Evolutionary conservation across 2,797 vertebrate genomes (phyloP).

Genomic region (Eidolon dupreanum): DNA sequence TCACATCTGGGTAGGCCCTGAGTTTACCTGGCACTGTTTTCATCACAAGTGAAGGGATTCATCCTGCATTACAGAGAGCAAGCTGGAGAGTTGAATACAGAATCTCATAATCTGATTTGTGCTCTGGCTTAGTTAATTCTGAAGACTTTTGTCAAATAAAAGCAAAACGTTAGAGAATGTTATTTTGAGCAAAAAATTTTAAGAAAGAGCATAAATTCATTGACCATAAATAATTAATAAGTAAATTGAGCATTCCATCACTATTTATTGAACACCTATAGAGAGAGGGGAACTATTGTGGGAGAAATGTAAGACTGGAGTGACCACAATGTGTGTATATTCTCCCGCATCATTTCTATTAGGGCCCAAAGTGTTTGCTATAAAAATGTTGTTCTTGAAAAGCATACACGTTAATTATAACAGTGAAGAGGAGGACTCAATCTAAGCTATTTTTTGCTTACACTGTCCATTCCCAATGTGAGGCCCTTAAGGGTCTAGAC

Average conservation of each 20-base stretch:
- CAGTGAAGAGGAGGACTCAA: background rate
- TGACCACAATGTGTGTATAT: background rate
- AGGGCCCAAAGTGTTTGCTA: background rate
- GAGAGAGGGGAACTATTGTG: background rate
- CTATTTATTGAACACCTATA: background rate
- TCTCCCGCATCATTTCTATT: background rate
- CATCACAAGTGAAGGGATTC: background rate
- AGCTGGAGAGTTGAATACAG: background rate
- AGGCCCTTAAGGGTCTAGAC: background rate
- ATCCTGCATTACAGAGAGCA: background rate
- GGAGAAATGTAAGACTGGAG: background rate
- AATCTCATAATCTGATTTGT: background rate
- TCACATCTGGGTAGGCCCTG: background rate
- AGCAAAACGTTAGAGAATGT: conserved; percentile 12
- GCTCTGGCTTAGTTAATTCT: conserved; percentile 49
- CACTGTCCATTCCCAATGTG: background rate
- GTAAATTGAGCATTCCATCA: background rate
- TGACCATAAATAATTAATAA: background rate
- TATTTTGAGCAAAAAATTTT: conserved; percentile 32
- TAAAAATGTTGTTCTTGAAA: background rate
- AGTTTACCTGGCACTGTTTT: background rate
- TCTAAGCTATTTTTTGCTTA: background rate
- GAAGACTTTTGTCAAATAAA: conserved; percentile 52
- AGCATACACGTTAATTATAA: background rate
- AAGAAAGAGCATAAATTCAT: background rate